Base-by-base conservation (phyloP, 2,888 invertebrate species). In the Cinara cedri region DNA sequence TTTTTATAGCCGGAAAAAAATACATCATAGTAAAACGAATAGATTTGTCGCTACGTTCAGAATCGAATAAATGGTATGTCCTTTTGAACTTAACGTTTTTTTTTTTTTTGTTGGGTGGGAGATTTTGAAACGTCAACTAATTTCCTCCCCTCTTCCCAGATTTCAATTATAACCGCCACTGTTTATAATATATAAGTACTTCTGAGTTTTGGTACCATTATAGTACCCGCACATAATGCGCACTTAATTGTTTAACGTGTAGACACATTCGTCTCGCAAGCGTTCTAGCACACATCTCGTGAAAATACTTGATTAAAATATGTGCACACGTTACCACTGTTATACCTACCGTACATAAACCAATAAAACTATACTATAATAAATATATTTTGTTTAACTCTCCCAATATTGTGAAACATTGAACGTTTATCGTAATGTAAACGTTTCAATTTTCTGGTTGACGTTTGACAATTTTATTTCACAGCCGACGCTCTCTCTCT, bases 301-400 rank as follows among this genome's bases (percentile, higher is more conserved):
- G 72, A 26, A 46, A 72, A 72, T 62, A 26, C 19, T 49, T 49
- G 60, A 60, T 62, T 49, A 60, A 26, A n/a, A n/a, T n/a, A 60
- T n/a, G 14, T 26, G 26, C 60, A 72, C 60, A 72, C 60, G 60
- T 72, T 62, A 34, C 60, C 10, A 72, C 60, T 72, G 72, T 72
- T 72, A 4, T 4, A 34, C 34, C 34, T 34, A 49, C 49, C n/a
- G n/a, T 72, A 8, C 49, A 49, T 49, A 72, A 13, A 19, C 13
- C 14, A 24, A 42, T 19, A 26, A 57, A 72, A 60, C 26, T 24
- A 19, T 26, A 1, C 19, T 60, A n/a, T 46, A 60, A 62, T 62
- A n/a, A n/a, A n/a, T n/a, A n/a, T 26, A 34, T 60, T 24, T 60
- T 46, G 46, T 46, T 60, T 26, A 49, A 34, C 14, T 62, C 26